phyloP scores from a whole-genome alignment of 2,888 invertebrate species.

The Cataglyphis livida region DNA sequence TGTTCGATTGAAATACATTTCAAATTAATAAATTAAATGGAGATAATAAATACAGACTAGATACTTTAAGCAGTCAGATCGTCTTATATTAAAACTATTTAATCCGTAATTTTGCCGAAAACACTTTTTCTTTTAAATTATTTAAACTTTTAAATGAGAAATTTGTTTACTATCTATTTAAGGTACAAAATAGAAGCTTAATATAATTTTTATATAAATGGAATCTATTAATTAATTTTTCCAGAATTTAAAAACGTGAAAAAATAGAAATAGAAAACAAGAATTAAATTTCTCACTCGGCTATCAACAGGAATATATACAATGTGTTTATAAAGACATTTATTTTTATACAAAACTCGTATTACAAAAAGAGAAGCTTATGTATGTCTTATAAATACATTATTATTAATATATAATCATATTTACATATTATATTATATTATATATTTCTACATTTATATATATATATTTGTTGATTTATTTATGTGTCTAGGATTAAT shows the following conservation, averaged over 20 bases:
- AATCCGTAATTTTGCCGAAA: too few species aligned
- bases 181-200: too few species aligned
- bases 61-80: too few species aligned
- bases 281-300: background rate
- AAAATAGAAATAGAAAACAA: background rate
- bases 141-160: too few species aligned
- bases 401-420: conserved; percentile 50
- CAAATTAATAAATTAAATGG: background rate
- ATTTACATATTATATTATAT: conserved; percentile 73
- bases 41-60: background rate
- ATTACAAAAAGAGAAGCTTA: conserved; percentile 65
- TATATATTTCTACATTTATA: conserved; percentile 67
- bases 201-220: too few species aligned
- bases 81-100: too few species aligned
- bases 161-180: too few species aligned
- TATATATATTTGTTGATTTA: too few species aligned
- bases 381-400: conserved; percentile 67
- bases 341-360: conserved; percentile 75
- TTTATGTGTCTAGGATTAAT: too few species aligned
- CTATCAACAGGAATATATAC: background rate
- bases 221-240: too few species aligned
- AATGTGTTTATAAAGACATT: conserved; percentile 54
- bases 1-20: background rate
- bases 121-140: too few species aligned
- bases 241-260: background rate